Conservation (phyloP, 2,113 vertebrate species). For the Rallus limicola region DNA sequence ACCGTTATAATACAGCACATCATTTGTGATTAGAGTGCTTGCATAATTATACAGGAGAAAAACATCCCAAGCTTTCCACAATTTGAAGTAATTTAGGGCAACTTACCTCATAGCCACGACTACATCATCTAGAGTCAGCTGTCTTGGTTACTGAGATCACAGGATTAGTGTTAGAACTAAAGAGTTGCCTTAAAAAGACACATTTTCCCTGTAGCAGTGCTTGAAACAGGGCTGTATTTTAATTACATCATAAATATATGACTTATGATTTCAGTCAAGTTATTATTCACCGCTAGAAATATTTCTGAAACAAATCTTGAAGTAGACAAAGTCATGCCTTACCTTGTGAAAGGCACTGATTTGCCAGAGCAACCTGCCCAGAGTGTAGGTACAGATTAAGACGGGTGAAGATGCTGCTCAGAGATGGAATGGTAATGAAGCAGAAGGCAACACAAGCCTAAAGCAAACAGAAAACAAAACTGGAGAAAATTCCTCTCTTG, state of each 20-base stretch:
- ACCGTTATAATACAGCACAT: neutral
- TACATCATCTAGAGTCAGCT: neutral
- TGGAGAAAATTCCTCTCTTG: neutral
- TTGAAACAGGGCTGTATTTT: neutral
- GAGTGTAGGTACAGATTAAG: conserved; percentile 94
- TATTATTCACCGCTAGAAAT: neutral
- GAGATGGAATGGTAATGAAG: conserved; percentile 97
- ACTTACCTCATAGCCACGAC: neutral
- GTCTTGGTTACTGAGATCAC: neutral
- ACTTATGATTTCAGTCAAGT: neutral
- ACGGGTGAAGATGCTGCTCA: conserved; percentile 89
- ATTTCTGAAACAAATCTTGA: neutral
- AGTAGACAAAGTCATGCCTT: conserved; percentile 15
- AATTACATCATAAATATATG: neutral
- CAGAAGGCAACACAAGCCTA: conserved; percentile 97
- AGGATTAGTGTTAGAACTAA: neutral
- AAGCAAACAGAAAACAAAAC: neutral
- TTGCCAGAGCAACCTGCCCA: conserved; percentile 93
- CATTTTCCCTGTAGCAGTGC: neutral
- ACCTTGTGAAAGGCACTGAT: conserved; percentile 99
- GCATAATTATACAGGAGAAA: neutral
- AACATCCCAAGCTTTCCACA: neutral
- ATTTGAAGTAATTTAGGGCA: neutral
- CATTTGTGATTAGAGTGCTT: neutral
- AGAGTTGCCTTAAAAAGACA: neutral